These are phyloP conservation scores for Poicephalus meyeri DNA, from an alignment of 2,113 vertebrate genomes.

Conservation along the genomic window DNA sequence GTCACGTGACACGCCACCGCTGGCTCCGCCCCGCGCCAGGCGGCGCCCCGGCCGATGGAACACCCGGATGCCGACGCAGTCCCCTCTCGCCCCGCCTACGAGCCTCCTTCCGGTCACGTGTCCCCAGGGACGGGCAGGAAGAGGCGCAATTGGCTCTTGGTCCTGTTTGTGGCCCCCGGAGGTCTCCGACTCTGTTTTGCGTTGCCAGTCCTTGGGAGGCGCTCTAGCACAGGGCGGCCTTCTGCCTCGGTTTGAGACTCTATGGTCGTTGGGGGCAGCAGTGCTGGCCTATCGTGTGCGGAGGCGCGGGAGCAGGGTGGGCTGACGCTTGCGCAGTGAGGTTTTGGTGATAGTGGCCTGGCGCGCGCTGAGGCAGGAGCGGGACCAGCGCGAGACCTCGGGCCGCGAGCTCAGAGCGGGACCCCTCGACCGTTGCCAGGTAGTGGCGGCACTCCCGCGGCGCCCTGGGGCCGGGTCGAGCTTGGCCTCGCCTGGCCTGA, in stretches of 20 bases:
- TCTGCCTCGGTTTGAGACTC: background rate
- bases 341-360: background rate
- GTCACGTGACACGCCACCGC: background rate
- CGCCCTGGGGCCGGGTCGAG: background rate
- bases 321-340: background rate
- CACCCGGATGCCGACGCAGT: background rate
- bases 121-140: rapidly evolving
- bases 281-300: background rate
- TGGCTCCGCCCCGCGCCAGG: background rate
- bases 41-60: background rate
- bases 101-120: background rate
- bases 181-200: background rate
- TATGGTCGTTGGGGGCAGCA: background rate
- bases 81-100: too few species aligned
- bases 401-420: background rate
- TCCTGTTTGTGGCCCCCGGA: background rate
- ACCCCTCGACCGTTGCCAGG: background rate
- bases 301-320: background rate
- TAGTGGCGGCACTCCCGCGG: background rate
- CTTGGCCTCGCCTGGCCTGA: too few species aligned
- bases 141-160: background rate
- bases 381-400: background rate
- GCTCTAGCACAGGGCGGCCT: background rate
- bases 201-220: background rate
- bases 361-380: slow-evolving; percentile 28